Evolutionary conservation across 2,797 vertebrate genomes (phyloP).

Genomic region (Siniperca undulata): DNA sequence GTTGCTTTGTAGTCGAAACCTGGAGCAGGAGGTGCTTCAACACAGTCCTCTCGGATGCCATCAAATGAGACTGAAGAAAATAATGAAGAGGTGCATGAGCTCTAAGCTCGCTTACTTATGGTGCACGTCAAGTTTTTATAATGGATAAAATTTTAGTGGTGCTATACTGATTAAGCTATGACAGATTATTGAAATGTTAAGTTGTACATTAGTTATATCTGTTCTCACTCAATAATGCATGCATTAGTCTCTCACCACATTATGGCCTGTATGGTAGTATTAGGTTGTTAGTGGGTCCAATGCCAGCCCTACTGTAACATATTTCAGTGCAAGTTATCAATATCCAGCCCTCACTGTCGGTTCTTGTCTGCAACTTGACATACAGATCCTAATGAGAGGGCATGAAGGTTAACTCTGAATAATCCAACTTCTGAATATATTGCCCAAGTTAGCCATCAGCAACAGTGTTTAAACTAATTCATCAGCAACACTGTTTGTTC

Average conservation of each 20-base stretch:
- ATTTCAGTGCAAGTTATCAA: slow-evolving; percentile 19
- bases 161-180: slow-evolving; percentile 58
- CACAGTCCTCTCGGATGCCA: slow-evolving; percentile 28
- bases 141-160: slow-evolving; percentile 51
- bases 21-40: slow-evolving; percentile 52
- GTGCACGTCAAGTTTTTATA: slow-evolving; percentile 53
- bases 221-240: slow-evolving; percentile 44
- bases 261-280: slow-evolving; percentile 30
- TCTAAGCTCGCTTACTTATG: slow-evolving; percentile 56
- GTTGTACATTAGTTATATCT: slow-evolving; percentile 33
- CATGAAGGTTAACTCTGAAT: slow-evolving; percentile 13
- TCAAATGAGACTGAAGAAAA: slow-evolving; percentile 44
- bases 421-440: slow-evolving; percentile 2
- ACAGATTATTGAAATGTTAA: slow-evolving; percentile 39
- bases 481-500: slow-evolving; percentile 11
- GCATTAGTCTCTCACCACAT: slow-evolving; percentile 38
- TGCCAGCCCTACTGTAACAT: slow-evolving; percentile 51
- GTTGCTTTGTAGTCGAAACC: slow-evolving; percentile 47
- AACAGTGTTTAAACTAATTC: slow-evolving; percentile 22
- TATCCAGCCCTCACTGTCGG: slow-evolving; percentile 13
- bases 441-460: neutral
- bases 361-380: slow-evolving; percentile 6
- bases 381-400: slow-evolving; percentile 15
- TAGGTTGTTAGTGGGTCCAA: slow-evolving; percentile 54
- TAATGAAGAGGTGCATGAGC: slow-evolving; percentile 51